These are phyloP conservation scores for Rachycentron canadum DNA, from an alignment of 2,797 vertebrate genomes.

Conservation along the genomic window DNA sequence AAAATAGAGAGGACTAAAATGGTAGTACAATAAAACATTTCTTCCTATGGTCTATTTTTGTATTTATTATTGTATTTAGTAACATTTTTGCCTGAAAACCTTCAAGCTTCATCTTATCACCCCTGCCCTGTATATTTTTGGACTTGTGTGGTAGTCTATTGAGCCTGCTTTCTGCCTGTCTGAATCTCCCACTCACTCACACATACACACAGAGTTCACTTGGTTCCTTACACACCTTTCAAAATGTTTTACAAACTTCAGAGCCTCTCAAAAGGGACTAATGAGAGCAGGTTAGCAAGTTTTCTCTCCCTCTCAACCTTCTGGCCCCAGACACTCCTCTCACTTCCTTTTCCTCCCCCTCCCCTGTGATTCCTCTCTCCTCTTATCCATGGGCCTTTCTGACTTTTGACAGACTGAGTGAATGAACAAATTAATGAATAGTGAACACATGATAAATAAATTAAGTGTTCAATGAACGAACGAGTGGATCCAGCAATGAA, in stretches of 20 bases:
- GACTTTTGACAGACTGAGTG: neutral
- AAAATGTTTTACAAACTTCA: conserved; percentile 44
- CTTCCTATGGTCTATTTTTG: too few relatives aligned
- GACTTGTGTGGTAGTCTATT: conserved; percentile 14
- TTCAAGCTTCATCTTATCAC: neutral
- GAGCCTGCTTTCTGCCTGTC: conserved; percentile 3
- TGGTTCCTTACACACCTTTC: conserved; percentile 23
- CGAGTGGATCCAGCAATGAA: neutral
- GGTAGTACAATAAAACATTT: too few relatives aligned
- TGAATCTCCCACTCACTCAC: neutral
- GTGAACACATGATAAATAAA: conserved; percentile 1
- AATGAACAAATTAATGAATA: neutral
- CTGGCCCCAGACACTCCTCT: conserved; percentile 43
- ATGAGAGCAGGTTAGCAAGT: conserved; percentile 43
- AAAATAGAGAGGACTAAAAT: too few relatives aligned
- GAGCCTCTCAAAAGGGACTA: conserved; percentile 40
- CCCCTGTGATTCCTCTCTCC: neutral
- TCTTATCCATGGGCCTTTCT: neutral
- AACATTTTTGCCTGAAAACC: neutral
- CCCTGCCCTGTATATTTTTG: conserved; percentile 13
- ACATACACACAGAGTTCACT: conserved; percentile 35
- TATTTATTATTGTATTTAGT: neutral
- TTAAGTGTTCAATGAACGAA: neutral
- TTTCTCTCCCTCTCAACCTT: conserved; percentile 35
- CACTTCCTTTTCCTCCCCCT: conserved; percentile 49